Evolutionary conservation across 1,140 invertebrate species (phyloP).

Genomic region (Venturia canescens): DNA sequence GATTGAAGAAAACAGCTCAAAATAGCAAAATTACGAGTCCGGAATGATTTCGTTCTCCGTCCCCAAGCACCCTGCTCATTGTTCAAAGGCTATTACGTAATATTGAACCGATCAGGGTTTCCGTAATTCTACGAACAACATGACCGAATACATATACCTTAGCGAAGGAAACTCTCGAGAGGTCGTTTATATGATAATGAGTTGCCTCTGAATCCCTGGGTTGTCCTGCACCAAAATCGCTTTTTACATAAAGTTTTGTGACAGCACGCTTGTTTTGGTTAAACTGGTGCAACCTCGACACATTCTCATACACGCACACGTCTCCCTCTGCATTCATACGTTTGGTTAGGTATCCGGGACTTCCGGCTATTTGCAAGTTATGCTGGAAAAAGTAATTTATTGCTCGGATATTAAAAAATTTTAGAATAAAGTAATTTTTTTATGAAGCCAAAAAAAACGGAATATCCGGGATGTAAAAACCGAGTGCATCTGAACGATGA

Average conservation of each 20-base stretch:
- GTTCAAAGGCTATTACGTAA: conserved; percentile 13
- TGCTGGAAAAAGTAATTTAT: neutral
- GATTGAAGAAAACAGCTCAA: no score
- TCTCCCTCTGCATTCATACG: neutral
- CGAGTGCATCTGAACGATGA: no score
- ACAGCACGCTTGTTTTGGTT: neutral
- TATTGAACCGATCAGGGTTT: conserved; percentile 32
- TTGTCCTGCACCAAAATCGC: conserved; percentile 32
- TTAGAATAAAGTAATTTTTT: neutral
- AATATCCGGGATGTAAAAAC: no score
- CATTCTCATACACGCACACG: neutral
- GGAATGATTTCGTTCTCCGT: no score
- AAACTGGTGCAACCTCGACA: neutral
- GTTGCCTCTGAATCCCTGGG: conserved; percentile 18
- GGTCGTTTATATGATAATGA: conserved; percentile 45
- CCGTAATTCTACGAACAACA: neutral
- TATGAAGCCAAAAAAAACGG: neutral
- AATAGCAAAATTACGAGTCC: no score
- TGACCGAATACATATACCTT: neutral
- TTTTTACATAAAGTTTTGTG: conserved; percentile 20
- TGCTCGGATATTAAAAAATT: neutral
- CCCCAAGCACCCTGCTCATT: neutral
- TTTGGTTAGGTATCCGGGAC: neutral
- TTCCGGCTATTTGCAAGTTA: neutral
- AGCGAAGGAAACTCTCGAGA: conserved; percentile 17